A percentile compares a stretch with the other conserved stretches of the same genome.
These are phyloP conservation scores for Actinernus sp. DNA, from an alignment of 92 coral and sea anemone species.

Conservation along the genomic window DNA sequence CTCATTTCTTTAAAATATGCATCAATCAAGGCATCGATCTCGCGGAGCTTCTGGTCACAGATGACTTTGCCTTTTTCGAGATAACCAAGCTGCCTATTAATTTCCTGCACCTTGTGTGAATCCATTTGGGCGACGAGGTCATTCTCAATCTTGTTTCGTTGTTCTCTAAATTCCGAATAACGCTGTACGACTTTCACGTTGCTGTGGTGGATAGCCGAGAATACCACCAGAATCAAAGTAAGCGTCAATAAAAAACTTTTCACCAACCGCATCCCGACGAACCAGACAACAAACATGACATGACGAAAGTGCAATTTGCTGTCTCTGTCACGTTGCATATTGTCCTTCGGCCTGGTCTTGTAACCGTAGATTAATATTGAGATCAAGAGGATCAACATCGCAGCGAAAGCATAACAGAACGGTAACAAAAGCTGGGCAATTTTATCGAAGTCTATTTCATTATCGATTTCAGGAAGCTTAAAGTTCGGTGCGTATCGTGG, in stretches of 20 bases:
- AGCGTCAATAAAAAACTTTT: constrained; percentile 78
- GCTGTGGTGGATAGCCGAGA: constrained; percentile 67
- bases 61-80: constrained; percentile 55
- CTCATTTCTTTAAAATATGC: constrained; percentile 60
- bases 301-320: constrained; percentile 80
- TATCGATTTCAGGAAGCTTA: constrained; percentile 44
- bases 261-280: constrained; percentile 74
- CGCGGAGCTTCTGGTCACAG: constrained; percentile 62
- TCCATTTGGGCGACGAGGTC: constrained; percentile 59
- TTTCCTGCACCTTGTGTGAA: constrained; percentile 60
- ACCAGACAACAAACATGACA: constrained; percentile 76
- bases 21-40: constrained; percentile 44
- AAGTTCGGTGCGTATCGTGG: constrained; percentile 72
- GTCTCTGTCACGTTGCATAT: constrained; percentile 74
- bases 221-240: constrained; percentile 58
- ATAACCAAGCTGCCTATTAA: constrained; percentile 59
- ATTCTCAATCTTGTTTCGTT: constrained; percentile 39
- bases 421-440: constrained; percentile 57
- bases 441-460: constrained; percentile 48
- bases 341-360: constrained; percentile 76
- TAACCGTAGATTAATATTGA: constrained; percentile 73
- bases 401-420: constrained; percentile 49
- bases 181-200: constrained; percentile 53
- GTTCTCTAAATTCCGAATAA: constrained; percentile 45
- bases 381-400: constrained; percentile 41